These are phyloP conservation scores for Drosophila baimaii DNA, from an alignment of 1,140 invertebrate species.

Conservation along the genomic window DNA sequence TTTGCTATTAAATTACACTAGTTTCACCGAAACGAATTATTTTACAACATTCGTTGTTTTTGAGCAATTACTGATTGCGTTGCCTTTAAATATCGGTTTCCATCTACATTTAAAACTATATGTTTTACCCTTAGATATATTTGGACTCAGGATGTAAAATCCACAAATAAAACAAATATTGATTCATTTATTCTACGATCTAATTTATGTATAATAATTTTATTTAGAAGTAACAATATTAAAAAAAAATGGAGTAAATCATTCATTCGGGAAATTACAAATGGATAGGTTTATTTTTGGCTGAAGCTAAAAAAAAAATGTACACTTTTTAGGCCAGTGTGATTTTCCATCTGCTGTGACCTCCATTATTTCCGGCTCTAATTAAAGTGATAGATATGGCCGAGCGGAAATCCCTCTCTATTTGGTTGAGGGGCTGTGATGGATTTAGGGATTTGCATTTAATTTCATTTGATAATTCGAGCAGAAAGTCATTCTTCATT, in stretches of 20 bases:
- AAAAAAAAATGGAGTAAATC: neutral
- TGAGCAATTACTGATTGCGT: neutral
- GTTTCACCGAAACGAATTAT: neutral
- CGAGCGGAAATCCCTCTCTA: conserved; percentile 10
- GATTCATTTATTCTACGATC: neutral
- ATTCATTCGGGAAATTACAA: neutral
- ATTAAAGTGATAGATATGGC: conserved; percentile 78
- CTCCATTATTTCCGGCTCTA: conserved; percentile 55
- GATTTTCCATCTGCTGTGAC: conserved; percentile 42
- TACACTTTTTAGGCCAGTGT: neutral
- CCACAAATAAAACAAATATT: neutral
- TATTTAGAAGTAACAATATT: too few relatives aligned
- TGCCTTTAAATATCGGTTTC: neutral
- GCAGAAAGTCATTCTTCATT: conserved; percentile 61
- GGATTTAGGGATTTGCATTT: conserved; percentile 49
- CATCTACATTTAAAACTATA: neutral
- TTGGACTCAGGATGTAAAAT: too few relatives aligned
- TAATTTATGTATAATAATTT: neutral
- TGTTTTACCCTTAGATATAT: neutral
- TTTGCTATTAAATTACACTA: conserved; percentile 30
- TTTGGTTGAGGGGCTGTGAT: conserved; percentile 5
- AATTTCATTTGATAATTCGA: conserved; percentile 62
- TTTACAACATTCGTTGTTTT: neutral
- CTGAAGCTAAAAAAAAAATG: neutral
- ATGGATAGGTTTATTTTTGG: accelerated